Conservation (phyloP, 2,888 invertebrate species). For the Pecten maximus region DNA sequence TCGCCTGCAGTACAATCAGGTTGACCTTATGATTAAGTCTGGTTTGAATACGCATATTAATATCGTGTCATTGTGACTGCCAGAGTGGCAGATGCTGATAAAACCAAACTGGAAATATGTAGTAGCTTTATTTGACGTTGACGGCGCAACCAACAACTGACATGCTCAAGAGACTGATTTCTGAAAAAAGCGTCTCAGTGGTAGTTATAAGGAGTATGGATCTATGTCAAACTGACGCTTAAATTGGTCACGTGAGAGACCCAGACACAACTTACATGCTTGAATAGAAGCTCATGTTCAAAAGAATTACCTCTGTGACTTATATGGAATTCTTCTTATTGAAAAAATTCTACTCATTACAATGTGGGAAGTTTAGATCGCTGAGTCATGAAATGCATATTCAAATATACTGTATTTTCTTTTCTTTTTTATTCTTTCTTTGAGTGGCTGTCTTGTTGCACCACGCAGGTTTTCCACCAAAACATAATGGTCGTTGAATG, state of each 20-base stretch:
- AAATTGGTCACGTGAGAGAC: background rate
- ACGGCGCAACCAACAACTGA: background rate
- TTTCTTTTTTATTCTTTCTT: no score
- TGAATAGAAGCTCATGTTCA: background rate
- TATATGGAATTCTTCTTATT: background rate
- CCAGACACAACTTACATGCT: background rate
- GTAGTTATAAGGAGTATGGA: background rate
- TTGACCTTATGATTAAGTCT: background rate
- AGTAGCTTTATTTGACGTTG: background rate
- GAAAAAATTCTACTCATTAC: no score
- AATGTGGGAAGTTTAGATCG: no score
- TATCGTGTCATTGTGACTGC: background rate
- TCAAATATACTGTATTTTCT: no score
- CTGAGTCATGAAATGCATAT: no score
- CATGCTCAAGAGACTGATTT: background rate
- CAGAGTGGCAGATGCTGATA: background rate
- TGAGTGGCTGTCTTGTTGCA: no score
- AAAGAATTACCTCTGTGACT: background rate
- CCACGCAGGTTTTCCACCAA: no score
- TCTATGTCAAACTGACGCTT: constrained; percentile 16
- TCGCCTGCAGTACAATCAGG: background rate
- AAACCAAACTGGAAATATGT: background rate
- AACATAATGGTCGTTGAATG: no score
- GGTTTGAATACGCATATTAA: background rate
- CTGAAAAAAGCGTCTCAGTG: background rate